Percentiles rank a stretch among this genome's conserved stretches.
phyloP scores from a whole-genome alignment of 1,140 invertebrate genomes.

The Ips typographus region DNA sequence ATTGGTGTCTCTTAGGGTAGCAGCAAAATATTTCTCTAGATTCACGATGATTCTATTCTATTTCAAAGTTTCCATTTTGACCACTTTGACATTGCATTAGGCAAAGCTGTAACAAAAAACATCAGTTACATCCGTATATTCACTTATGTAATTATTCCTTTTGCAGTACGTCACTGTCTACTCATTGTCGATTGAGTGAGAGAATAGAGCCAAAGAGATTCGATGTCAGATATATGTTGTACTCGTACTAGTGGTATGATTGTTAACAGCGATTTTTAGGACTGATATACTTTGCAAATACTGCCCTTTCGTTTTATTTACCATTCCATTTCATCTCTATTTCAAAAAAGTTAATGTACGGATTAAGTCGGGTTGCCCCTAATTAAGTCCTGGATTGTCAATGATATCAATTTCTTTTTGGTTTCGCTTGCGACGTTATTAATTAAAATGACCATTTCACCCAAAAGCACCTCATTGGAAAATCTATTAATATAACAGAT shows the following conservation, averaged over 20 bases:
- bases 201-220: constrained; percentile 38
- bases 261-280: too few relatives aligned
- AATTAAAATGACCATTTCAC: not conserved
- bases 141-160: not conserved
- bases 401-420: not conserved
- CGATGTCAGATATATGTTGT: constrained; percentile 41
- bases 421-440: not conserved
- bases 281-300: constrained; percentile 8
- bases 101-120: not conserved
- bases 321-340: constrained; percentile 16
- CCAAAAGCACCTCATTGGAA: constrained; percentile 17
- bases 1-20: constrained; percentile 4
- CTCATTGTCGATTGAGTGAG: not conserved
- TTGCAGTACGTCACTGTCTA: not conserved
- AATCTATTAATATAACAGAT: constrained; percentile 27
- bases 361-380: not conserved
- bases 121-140: not conserved
- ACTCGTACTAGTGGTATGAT: constrained; percentile 9
- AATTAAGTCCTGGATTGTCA: not conserved
- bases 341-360: constrained; percentile 18
- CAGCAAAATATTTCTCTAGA: too few relatives aligned
- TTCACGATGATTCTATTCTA: too few relatives aligned
- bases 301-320: constrained; percentile 2
- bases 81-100: not conserved
- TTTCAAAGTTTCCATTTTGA: too few relatives aligned